phyloP scores from a whole-genome alignment of 2,113 vertebrate species.

The Deroptyus accipitrinus region DNA sequence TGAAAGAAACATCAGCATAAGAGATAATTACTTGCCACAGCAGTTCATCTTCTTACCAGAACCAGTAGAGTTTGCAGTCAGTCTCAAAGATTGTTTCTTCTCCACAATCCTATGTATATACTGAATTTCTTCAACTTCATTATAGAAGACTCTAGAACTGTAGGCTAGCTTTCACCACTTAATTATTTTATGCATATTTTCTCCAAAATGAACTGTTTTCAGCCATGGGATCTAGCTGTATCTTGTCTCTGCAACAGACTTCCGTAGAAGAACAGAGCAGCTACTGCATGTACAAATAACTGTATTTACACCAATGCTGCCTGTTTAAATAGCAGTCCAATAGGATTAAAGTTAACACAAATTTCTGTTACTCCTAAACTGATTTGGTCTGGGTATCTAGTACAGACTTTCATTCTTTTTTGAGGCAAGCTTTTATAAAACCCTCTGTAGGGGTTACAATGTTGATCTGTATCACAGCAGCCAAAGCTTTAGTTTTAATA shows the following conservation, averaged over 20 bases:
- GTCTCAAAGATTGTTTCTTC: not conserved
- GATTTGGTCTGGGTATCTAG: not conserved
- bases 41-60: not conserved
- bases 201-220: not conserved
- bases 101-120: not conserved
- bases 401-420: not conserved
- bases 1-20: not conserved
- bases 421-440: not conserved
- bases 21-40: not conserved
- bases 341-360: not conserved
- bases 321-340: not conserved
- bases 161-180: not conserved
- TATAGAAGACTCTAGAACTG: not conserved
- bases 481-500: not conserved
- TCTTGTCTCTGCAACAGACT: not conserved
- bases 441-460: not conserved
- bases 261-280: not conserved
- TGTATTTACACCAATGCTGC: not conserved
- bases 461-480: not conserved
- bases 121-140: not conserved
- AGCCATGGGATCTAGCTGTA: not conserved
- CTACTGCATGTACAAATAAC: not conserved
- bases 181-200: not conserved
- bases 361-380: not conserved
- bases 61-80: not conserved